Percentiles rank a stretch among this genome's conserved stretches.
phyloP scores from a whole-genome alignment of 35 echinoderm and acorn worm species.

The Heliocidaris erythrogramma region DNA sequence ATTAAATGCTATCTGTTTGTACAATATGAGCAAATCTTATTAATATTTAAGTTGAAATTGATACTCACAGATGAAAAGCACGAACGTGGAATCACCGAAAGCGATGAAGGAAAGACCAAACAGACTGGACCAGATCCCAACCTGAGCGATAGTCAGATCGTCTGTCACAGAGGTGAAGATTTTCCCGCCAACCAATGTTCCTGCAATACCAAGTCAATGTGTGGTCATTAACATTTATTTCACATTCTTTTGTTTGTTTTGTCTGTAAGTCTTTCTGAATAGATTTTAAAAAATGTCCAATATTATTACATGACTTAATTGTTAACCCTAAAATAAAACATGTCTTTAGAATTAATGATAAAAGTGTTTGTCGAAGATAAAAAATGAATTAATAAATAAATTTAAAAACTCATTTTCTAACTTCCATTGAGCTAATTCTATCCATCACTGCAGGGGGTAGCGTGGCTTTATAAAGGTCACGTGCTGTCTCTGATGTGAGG shows the following conservation, averaged over 20 bases:
- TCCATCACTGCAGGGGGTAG: no score
- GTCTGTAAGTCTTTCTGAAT: not conserved
- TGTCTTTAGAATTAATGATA: no score
- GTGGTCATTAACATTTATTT: not conserved
- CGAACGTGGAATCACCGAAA: not conserved
- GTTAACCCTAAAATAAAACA: not conserved
- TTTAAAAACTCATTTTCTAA: no score
- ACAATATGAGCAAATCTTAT: no score
- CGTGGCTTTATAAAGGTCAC: no score
- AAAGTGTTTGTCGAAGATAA: no score
- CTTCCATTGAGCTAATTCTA: no score
- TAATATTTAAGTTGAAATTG: no score
- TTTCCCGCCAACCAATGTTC: conserved; percentile 51
- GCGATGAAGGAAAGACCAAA: conserved; percentile 27
- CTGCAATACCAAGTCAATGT: not conserved
- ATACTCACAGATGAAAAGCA: conserved; percentile 50
- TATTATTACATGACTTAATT: not conserved
- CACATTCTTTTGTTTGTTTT: not conserved
- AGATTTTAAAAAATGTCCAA: not conserved
- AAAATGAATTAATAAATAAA: no score
- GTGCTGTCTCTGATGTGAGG: no score
- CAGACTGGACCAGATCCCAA: conserved; percentile 38
- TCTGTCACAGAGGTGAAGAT: conserved; percentile 17
- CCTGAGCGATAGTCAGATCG: conserved; percentile 46
- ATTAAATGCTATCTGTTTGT: no score